Conservation (phyloP, 2,113 vertebrate species). For the Cheilinus undulatus region DNA sequence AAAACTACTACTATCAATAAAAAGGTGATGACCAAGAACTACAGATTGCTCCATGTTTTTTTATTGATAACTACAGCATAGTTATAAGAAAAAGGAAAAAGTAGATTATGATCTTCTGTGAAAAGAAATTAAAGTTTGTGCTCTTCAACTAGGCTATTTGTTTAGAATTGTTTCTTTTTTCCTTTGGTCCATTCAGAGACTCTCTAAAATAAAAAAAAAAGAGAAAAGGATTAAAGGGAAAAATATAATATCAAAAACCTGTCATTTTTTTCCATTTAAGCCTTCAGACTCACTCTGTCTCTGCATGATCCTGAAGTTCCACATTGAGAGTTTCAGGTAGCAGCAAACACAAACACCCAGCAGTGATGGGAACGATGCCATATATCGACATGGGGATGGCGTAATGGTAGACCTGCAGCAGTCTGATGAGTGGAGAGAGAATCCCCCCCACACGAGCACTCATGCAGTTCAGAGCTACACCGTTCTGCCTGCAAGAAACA, state of each 20-base stretch:
- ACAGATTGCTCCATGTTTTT: too few species aligned
- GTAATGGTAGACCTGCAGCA: conserved; percentile 79
- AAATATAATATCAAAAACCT: background rate
- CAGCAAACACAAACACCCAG: conserved; percentile 77
- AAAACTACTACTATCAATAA: too few species aligned
- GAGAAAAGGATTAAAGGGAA: background rate
- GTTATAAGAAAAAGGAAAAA: too few species aligned
- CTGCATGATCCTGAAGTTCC: conserved; percentile 79
- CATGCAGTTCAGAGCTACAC: conserved; percentile 85
- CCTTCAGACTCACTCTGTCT: conserved; percentile 50
- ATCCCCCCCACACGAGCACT: conserved; percentile 82
- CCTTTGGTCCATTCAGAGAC: background rate
- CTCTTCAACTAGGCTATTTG: background rate
- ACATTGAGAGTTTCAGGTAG: conserved; percentile 86
- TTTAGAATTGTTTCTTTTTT: background rate
- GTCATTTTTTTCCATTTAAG: background rate
- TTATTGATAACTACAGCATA: too few species aligned
- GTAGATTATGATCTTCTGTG: too few species aligned
- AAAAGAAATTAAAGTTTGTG: background rate
- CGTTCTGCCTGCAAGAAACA: conserved; percentile 82
- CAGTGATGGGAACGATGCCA: conserved; percentile 76
- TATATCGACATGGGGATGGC: conserved; percentile 85
- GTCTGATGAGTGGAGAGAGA: conserved; percentile 82
- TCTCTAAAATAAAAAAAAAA: background rate
- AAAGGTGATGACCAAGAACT: too few species aligned